Conservation (phyloP, 2,888 invertebrate species). For the Pammene fasciana region DNA sequence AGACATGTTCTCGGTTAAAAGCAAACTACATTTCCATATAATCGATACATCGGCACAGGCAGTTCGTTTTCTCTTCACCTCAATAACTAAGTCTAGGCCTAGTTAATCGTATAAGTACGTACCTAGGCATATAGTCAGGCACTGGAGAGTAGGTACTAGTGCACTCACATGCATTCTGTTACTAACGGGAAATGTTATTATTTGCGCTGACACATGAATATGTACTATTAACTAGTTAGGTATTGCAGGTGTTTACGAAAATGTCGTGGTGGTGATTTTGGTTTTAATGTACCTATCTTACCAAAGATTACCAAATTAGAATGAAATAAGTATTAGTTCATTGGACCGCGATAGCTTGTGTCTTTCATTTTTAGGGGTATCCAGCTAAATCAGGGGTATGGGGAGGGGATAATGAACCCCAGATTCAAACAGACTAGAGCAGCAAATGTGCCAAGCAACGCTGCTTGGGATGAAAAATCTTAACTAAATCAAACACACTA, state of each 20-base stretch:
- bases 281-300: neutral
- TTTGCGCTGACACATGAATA: constrained; percentile 62
- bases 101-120: constrained; percentile 57
- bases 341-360: too few relatives aligned
- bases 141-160: constrained; percentile 13
- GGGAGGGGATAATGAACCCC: too few relatives aligned
- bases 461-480: too few relatives aligned
- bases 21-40: constrained; percentile 40
- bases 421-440: too few relatives aligned
- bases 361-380: too few relatives aligned
- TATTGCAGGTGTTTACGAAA: constrained; percentile 9
- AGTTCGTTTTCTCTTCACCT: constrained; percentile 65
- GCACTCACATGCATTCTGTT: constrained; percentile 44
- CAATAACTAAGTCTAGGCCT: constrained; percentile 47
- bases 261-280: neutral
- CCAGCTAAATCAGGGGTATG: too few relatives aligned
- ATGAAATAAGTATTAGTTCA: too few relatives aligned
- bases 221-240: constrained; percentile 24
- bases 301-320: too few relatives aligned
- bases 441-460: too few relatives aligned
- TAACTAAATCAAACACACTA: too few relatives aligned
- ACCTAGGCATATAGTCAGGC: constrained; percentile 44
- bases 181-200: constrained; percentile 73
- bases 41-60: constrained; percentile 37
- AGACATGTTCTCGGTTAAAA: constrained; percentile 20